These are phyloP conservation scores for Brachyptera risi DNA, from an alignment of 2,888 invertebrate genomes.

Conservation along the genomic window DNA sequence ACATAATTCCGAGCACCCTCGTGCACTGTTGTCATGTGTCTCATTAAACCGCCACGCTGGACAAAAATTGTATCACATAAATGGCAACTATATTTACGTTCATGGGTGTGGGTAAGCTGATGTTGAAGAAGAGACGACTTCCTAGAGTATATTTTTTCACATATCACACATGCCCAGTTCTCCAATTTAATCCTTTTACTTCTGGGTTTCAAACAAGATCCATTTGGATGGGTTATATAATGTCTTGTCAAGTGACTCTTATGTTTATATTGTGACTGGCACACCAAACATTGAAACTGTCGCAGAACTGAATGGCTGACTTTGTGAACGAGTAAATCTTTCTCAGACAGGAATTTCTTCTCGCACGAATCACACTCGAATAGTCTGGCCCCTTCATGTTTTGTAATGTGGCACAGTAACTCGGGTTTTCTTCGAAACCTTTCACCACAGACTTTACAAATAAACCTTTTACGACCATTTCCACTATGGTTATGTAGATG, in stretches of 20 bases:
- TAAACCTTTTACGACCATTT: too few species aligned
- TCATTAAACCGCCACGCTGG: constrained; percentile 51
- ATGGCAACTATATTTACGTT: constrained; percentile 61
- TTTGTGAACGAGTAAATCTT: constrained; percentile 21
- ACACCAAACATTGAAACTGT: constrained; percentile 20
- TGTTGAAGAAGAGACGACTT: too few species aligned
- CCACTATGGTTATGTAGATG: too few species aligned
- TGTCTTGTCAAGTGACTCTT: constrained; percentile 26
- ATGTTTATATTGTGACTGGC: constrained; percentile 24
- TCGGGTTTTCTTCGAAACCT: constrained; percentile 22
- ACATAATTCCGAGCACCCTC: constrained; percentile 12
- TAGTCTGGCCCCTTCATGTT: background rate
- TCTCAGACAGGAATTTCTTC: constrained; percentile 17
- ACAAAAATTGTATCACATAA: constrained; percentile 63
- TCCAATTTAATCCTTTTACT: too few species aligned
- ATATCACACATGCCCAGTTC: too few species aligned
- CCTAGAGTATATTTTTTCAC: too few species aligned
- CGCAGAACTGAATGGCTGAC: constrained; percentile 25
- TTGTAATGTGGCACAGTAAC: constrained; percentile 14
- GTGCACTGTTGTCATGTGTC: constrained; percentile 25
- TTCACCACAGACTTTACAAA: too few species aligned
- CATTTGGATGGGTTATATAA: background rate
- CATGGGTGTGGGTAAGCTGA: constrained; percentile 52
- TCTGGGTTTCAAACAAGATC: too few species aligned
- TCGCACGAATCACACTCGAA: constrained; percentile 9